Evolutionary conservation across 2,113 vertebrate species (phyloP).

Genomic region (Cyprinodon variegatus): DNA sequence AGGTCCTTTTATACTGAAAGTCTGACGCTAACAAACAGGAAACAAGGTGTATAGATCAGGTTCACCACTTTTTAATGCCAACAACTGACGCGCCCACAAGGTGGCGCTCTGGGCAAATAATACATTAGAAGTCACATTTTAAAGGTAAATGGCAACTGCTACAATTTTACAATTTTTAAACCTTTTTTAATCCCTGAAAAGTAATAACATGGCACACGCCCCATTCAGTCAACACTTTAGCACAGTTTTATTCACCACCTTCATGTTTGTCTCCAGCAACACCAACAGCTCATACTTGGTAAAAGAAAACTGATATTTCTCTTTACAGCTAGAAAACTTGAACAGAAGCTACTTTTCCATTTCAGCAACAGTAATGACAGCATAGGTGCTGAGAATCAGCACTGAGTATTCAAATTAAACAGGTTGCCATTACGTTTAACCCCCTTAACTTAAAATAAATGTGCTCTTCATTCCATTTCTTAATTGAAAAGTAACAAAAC

Average conservation of each 20-base stretch:
- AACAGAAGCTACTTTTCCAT: not conserved
- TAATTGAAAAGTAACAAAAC: slow-evolving; percentile 59
- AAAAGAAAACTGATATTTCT: not conserved
- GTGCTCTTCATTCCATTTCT: slow-evolving; percentile 13
- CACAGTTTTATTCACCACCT: slow-evolving; percentile 1
- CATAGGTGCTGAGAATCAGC: slow-evolving; percentile 6
- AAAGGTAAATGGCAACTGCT: slow-evolving; percentile 12
- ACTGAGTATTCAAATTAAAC: slow-evolving; percentile 15
- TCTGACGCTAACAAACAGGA: slow-evolving; percentile 41
- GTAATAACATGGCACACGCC: slow-evolving; percentile 58
- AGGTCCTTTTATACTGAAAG: not conserved
- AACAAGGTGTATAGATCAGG: slow-evolving; percentile 10
- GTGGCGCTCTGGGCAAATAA: slow-evolving; percentile 56
- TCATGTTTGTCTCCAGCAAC: slow-evolving; percentile 4
- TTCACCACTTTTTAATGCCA: not conserved
- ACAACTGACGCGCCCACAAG: slow-evolving; percentile 53
- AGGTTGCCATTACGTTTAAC: slow-evolving; percentile 2
- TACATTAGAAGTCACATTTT: slow-evolving; percentile 26
- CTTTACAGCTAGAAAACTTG: not conserved
- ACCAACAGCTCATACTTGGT: slow-evolving; percentile 18
- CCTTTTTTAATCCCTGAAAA: slow-evolving; percentile 58
- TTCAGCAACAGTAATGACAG: slow-evolving; percentile 30
- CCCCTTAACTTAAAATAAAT: slow-evolving; percentile 20
- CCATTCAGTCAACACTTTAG: slow-evolving; percentile 42
- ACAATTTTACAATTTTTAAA: slow-evolving; percentile 21